A percentile compares a stretch with the other conserved stretches of the same genome.
Evolutionary conservation across 1,140 invertebrate species (phyloP).

Genomic region (Druon quercuslanigerum): DNA sequence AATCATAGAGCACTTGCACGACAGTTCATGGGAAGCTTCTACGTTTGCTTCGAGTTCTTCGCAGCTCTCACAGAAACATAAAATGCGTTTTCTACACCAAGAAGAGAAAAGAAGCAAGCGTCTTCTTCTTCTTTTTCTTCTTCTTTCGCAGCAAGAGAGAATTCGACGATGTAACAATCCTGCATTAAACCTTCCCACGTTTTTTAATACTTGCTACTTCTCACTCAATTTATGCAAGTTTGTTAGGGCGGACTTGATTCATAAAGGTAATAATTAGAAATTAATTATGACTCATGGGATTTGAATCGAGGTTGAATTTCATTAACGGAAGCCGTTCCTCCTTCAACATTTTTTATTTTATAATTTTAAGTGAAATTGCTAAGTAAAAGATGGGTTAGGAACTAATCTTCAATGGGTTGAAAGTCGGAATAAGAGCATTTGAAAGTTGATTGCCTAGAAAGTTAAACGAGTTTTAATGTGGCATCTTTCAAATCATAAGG

Average conservation of each 20-base stretch:
- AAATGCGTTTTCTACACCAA: constrained; percentile 7
- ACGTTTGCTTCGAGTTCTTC: not conserved
- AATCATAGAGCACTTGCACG: constrained; percentile 24
- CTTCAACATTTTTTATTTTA: too few species aligned
- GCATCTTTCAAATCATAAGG: too few species aligned
- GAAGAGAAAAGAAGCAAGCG: constrained; percentile 3
- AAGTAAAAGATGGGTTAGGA: too few species aligned
- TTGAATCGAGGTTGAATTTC: not conserved
- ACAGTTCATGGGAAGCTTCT: constrained; percentile 16
- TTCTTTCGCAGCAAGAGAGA: not conserved
- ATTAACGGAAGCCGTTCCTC: not conserved
- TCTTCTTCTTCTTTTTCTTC: constrained; percentile 7
- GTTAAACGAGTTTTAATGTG: too few species aligned
- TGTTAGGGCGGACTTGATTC: constrained; percentile 1
- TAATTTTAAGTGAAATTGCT: too few species aligned
- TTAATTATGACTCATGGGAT: constrained; percentile 6
- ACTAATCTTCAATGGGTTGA: too few species aligned
- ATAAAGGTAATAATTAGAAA: constrained; percentile 15
- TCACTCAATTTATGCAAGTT: constrained; percentile 5
- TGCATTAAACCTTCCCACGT: constrained; percentile 20
- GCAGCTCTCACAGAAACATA: constrained; percentile 20
- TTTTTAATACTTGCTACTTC: not conserved
- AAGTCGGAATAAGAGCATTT: too few species aligned
- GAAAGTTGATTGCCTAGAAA: too few species aligned
- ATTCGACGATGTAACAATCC: constrained; percentile 10